phyloP scores from a whole-genome alignment of 2,797 vertebrate species.

The Coregonus ussuriensis region DNA sequence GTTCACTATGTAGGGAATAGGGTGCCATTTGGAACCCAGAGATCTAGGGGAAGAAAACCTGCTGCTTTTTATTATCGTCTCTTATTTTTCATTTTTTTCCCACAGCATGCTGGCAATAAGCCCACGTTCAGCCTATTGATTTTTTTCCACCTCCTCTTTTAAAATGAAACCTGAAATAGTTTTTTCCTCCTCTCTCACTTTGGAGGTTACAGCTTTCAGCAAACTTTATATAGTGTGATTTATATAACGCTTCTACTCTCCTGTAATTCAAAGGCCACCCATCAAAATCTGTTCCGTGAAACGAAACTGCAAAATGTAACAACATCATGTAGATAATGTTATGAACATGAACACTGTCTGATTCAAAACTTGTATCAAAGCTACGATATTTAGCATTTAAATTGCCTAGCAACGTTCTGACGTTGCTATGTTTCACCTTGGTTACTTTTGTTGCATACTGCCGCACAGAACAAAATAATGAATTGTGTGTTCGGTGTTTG shows the following conservation, averaged over 20 bases:
- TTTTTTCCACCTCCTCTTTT: constrained; percentile 59
- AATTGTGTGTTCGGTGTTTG: too few species aligned
- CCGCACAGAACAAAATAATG: too few species aligned
- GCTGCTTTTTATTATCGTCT: constrained; percentile 63
- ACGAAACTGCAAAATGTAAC: too few species aligned
- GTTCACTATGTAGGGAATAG: neutral
- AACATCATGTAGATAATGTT: too few species aligned
- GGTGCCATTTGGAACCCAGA: neutral
- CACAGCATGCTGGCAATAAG: constrained; percentile 65
- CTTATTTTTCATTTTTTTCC: constrained; percentile 43
- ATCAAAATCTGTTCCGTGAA: too few species aligned
- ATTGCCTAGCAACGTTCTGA: too few species aligned
- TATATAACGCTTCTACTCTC: constrained; percentile 47
- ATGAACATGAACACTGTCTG: too few species aligned
- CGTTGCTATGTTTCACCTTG: too few species aligned
- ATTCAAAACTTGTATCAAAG: too few species aligned
- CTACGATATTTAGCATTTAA: too few species aligned
- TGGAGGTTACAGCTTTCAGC: constrained; percentile 56
- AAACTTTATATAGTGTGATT: constrained; percentile 61
- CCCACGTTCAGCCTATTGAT: constrained; percentile 68
- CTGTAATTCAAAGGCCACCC: too few species aligned
- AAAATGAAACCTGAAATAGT: constrained; percentile 73
- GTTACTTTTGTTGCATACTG: too few species aligned
- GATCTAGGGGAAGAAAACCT: constrained; percentile 32
- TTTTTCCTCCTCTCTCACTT: constrained; percentile 45